A percentile compares a stretch with the other conserved stretches of the same genome.
Evolutionary conservation across 2,888 invertebrate species (phyloP).

Genomic region (Gryllus longicercus): DNA sequence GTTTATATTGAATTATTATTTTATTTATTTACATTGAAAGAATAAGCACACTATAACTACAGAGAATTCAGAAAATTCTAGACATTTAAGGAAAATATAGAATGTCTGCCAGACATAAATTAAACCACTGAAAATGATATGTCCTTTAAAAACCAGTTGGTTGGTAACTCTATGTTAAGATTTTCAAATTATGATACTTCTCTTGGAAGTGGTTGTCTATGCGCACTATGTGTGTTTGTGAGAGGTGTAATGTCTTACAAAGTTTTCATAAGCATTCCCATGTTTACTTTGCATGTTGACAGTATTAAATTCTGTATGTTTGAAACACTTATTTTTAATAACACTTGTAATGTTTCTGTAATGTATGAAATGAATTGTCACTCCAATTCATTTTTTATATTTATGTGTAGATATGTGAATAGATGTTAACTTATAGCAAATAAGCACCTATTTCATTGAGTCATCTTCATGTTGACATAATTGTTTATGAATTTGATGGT

Average conservation of each 20-base stretch:
- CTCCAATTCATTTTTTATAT: neutral
- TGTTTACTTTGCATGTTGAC: neutral
- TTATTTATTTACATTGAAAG: too few species aligned
- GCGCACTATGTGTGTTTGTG: neutral
- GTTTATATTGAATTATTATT: too few species aligned
- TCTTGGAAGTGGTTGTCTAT: neutral
- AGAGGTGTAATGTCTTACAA: neutral
- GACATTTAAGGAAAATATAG: too few species aligned
- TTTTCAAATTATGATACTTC: neutral
- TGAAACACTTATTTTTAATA: constrained; percentile 10
- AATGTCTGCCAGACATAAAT: too few species aligned
- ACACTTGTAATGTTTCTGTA: neutral
- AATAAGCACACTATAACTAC: too few species aligned
- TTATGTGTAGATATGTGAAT: neutral
- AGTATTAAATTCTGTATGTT: constrained; percentile 9
- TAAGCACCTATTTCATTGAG: too few species aligned
- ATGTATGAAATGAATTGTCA: neutral
- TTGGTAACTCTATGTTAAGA: neutral
- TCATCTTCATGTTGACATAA: neutral
- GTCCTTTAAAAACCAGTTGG: neutral
- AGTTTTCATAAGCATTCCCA: constrained; percentile 17
- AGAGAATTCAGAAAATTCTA: too few species aligned
- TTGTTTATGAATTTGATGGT: neutral
- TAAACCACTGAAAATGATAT: too few species aligned
- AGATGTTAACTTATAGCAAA: neutral